phyloP scores from a whole-genome alignment of 2,888 invertebrate genomes.

The Unio delphinus region DNA sequence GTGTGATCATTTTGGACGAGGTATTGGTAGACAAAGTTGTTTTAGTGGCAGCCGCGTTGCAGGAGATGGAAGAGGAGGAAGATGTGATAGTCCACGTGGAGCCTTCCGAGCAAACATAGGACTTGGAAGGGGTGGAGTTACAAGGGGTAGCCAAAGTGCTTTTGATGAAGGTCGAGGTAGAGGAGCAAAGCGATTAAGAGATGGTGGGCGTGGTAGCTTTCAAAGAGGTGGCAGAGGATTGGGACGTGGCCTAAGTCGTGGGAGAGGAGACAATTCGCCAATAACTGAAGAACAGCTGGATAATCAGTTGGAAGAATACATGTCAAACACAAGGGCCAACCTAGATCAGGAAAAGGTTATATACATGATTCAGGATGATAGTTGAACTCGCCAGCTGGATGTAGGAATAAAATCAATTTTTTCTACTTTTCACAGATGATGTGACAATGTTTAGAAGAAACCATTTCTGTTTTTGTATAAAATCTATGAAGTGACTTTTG shows the following conservation, averaged over 20 bases:
- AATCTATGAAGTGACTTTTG: no score
- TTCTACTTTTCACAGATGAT: no score
- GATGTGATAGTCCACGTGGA: slow-evolving; percentile 2
- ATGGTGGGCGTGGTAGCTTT: slow-evolving; percentile 20
- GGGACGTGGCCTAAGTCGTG: slow-evolving; percentile 38
- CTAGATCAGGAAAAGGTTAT: slow-evolving; percentile 76
- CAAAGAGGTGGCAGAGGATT: slow-evolving; percentile 38
- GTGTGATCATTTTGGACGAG: slow-evolving; percentile 7
- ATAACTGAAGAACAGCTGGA: slow-evolving; percentile 77
- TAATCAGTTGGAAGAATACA: slow-evolving; percentile 81
- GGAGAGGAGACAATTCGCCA: slow-evolving; percentile 37
- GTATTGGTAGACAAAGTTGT: slow-evolving; percentile 20
- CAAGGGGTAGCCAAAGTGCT: no score
- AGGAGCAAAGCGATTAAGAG: slow-evolving; percentile 4
- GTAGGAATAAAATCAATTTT: no score
- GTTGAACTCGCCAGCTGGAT: slow-evolving; percentile 2
- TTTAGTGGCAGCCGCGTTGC: slow-evolving; percentile 19
- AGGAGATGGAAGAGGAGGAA: slow-evolving; percentile 7
- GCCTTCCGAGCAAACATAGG: no score
- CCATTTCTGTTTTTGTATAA: no score
- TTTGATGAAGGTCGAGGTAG: neutral
- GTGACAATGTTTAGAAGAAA: no score
- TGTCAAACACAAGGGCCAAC: slow-evolving; percentile 78
- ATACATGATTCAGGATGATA: slow-evolving; percentile 74
- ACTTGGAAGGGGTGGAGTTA: no score